phyloP scores from a whole-genome alignment of 2,888 invertebrate genomes.

The Meteorus cinctellus region DNA sequence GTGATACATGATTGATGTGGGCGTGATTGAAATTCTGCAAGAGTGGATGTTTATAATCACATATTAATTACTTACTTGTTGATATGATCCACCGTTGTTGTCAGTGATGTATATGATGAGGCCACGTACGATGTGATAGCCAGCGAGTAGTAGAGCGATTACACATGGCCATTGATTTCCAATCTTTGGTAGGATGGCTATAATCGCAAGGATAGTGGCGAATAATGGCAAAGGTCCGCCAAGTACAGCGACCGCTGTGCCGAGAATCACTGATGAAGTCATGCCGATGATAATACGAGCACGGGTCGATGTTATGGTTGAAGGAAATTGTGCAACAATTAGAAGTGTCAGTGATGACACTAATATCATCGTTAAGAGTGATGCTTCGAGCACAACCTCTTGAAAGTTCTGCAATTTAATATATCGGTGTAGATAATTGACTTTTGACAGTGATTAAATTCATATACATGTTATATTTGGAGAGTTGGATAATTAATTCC shows the following conservation, averaged over 20 bases:
- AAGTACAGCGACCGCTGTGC: constrained; percentile 77
- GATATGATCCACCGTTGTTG: constrained; percentile 52
- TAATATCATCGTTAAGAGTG: constrained; percentile 77
- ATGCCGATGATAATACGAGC: constrained; percentile 73
- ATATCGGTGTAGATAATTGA: background rate
- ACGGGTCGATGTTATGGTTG: constrained; percentile 59
- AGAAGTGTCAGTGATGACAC: constrained; percentile 79
- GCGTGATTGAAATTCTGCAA: background rate
- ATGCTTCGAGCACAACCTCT: constrained; percentile 73
- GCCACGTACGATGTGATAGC: constrained; percentile 57
- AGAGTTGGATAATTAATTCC: too few relatives aligned
- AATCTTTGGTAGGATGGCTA: constrained; percentile 77
- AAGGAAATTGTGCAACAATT: constrained; percentile 72
- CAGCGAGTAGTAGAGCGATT: constrained; percentile 58
- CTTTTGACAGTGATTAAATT: too few relatives aligned
- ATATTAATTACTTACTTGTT: constrained; percentile 49
- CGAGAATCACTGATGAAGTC: constrained; percentile 77
- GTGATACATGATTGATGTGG: background rate
- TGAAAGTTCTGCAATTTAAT: constrained; percentile 75
- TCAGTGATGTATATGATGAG: constrained; percentile 47
- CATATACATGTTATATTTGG: too few relatives aligned
- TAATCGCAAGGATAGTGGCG: constrained; percentile 80
- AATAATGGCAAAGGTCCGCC: constrained; percentile 83
- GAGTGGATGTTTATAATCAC: background rate
- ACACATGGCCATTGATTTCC: constrained; percentile 59